Evolutionary conservation across 1,140 invertebrate species (phyloP), one percentile per base, ranked within the genome.

Genomic region (Halictus rubicundus): DNA sequence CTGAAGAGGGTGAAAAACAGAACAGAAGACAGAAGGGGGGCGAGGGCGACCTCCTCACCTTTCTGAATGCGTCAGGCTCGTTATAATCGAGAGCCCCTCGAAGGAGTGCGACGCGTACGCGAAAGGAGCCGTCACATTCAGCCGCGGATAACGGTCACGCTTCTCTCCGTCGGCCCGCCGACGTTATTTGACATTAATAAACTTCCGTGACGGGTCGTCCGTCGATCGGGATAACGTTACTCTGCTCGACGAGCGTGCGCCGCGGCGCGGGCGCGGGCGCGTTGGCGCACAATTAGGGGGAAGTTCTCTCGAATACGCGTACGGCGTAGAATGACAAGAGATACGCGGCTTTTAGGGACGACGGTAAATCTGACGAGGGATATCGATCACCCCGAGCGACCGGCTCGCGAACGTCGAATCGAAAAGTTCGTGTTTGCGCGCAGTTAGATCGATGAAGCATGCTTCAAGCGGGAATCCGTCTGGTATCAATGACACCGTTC

Each of bases 141-240:
- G 59, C 74, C 52, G 5, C 3, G n/a, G 16, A 37, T 66, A n/a
- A 61, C 49, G 68, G 72, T 70, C 74, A 69, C 46, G 79, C 66
- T 81, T 65, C 68, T 65, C 68, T 72, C 39, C 65, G 27, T 65
- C 74, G 39, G 74, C 81, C 70, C 70, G 75, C 80, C 65, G 52
- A 69, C 68, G 73, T 84, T 87, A 84, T 81, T 71, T 79, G 60
- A 71, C 82, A 65, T 65, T 68, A 88, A 88, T 85, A 83, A 80
- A 78, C 70, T 63, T 81, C 77, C 57, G 73, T 59, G 27, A n/a
- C 39, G n/a, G 32, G 27, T 74, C 46, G 12, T 19, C 14, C 68
- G 60, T 49, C 27, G 70, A 65, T 79, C 70, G 63, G 52, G 32
- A 73, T 61, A 49, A 64, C 52, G 68, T 57, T 65, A 12, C 59